Conservation (phyloP, 2,888 invertebrate genomes). For the Eurois occulta region DNA sequence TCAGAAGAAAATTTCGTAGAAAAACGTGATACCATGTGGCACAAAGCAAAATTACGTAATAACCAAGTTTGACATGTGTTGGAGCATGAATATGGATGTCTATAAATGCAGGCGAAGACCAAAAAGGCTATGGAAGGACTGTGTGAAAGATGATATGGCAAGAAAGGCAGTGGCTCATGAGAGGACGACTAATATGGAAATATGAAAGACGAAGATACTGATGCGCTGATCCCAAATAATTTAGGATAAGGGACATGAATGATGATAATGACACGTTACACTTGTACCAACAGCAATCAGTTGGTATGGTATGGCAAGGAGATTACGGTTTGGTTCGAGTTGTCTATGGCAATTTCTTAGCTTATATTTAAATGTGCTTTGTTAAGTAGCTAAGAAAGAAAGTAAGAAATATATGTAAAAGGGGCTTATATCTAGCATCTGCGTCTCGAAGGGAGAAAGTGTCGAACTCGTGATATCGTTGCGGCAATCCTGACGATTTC, state of each 20-base stretch:
- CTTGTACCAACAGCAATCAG: neutral
- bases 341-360: neutral
- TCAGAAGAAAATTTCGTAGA: neutral
- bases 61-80: neutral
- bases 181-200: neutral
- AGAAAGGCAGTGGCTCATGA: neutral
- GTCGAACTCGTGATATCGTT: constrained; percentile 39
- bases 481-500: constrained; percentile 32
- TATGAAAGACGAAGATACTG: neutral
- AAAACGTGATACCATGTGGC: neutral
- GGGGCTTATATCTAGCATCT: neutral
- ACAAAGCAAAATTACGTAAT: neutral
- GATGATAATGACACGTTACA: neutral
- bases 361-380: constrained; percentile 1
- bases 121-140: neutral
- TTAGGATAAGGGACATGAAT: neutral
- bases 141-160: neutral
- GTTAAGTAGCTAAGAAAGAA: neutral
- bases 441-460: constrained; percentile 48
- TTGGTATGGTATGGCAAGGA: neutral
- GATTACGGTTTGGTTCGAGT: neutral
- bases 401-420: neutral
- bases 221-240: neutral
- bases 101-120: neutral
- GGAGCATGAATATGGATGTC: neutral